These are phyloP conservation scores for Paragorgia papillata DNA, from an alignment of 92 coral and sea anemone genomes.

Conservation along the genomic window DNA sequence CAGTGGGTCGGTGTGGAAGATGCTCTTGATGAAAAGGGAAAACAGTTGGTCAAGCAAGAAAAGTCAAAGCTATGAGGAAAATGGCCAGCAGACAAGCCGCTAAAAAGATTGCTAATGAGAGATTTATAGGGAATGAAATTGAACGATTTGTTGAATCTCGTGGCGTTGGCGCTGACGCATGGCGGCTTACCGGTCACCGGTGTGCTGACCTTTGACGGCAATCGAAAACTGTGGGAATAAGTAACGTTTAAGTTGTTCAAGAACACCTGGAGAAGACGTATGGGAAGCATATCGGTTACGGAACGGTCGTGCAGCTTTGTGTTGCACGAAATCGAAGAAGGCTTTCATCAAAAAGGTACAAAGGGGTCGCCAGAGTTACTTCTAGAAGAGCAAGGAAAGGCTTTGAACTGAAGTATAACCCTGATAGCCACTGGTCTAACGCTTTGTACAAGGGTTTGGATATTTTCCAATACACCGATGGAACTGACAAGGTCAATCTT, in stretches of 20 bases:
- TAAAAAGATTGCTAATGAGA: constrained; percentile 33
- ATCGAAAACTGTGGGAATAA: constrained; percentile 45
- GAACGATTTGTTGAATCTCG: constrained; percentile 51
- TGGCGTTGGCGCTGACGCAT: constrained; percentile 65
- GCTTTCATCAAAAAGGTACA: constrained; percentile 52
- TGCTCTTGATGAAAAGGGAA: neutral
- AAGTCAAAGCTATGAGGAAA: constrained; percentile 15
- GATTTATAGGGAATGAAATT: constrained; percentile 51
- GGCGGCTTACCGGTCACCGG: constrained; percentile 75
- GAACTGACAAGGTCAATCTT: constrained; percentile 49
- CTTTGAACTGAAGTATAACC: constrained; percentile 60
- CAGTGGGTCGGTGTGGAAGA: no score
- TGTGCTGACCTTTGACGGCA: constrained; percentile 63
- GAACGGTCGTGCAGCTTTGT: no score
- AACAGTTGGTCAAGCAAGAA: constrained; percentile 22
- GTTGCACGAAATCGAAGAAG: constrained; percentile 61
- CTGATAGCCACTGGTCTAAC: constrained; percentile 50
- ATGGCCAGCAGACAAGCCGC: constrained; percentile 44
- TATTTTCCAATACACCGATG: constrained; percentile 53
- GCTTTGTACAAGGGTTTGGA: neutral
- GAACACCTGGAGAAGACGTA: constrained; percentile 63
- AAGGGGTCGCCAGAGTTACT: constrained; percentile 52
- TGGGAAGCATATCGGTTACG: constrained; percentile 53
- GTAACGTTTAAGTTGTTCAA: constrained; percentile 61
- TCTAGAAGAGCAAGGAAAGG: constrained; percentile 63